These are phyloP conservation scores for Pyrocoelia pectoralis DNA, from an alignment of 2,888 invertebrate genomes.

Conservation along the genomic window DNA sequence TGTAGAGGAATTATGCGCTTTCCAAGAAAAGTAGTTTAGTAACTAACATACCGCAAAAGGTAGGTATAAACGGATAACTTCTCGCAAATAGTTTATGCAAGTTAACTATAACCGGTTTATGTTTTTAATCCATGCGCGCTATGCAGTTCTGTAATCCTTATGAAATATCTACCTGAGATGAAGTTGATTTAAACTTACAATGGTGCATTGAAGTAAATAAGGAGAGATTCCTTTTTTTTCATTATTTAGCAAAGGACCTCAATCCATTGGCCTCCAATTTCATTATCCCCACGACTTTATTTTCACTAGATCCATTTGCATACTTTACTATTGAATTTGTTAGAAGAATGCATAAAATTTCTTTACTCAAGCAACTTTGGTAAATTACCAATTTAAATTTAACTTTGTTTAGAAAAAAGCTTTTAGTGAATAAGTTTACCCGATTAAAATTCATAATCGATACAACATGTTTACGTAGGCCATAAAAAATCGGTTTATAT, in stretches of 20 bases:
- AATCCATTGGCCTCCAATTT: neutral
- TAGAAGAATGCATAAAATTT: neutral
- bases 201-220: neutral
- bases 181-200: too few relatives aligned
- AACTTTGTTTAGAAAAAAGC: neutral
- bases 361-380: neutral
- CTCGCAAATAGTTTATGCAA: neutral
- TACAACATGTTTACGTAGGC: neutral
- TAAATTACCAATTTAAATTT: neutral
- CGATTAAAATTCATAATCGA: constrained; percentile 8
- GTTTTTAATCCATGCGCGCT: neutral
- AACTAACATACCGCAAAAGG: neutral
- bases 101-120: neutral
- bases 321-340: neutral
- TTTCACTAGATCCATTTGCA: neutral
- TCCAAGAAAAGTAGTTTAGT: neutral
- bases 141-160: neutral
- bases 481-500: neutral
- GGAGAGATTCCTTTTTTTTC: neutral
- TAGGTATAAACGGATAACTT: neutral
- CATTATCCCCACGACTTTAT: neutral
- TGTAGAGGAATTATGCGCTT: neutral
- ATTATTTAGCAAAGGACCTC: neutral
- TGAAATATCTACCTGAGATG: too few relatives aligned
- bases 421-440: neutral